Percentiles rank a stretch among this genome's conserved stretches.
Evolutionary conservation across 2,888 invertebrate genomes (phyloP).

Genomic region (Leptarthrus brevirostris): DNA sequence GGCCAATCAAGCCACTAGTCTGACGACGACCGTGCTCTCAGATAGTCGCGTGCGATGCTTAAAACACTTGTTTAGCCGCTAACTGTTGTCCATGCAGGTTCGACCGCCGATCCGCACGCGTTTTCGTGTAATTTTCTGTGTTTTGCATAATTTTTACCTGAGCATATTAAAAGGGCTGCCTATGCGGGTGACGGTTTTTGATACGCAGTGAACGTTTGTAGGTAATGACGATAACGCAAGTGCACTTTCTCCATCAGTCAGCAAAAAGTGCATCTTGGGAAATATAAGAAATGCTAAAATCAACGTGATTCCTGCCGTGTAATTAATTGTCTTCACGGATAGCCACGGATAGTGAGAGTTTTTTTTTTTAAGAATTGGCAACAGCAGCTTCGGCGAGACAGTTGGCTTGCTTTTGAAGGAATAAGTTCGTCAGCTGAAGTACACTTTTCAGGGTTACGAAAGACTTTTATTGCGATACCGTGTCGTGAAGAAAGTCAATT

Average conservation of each 20-base stretch:
- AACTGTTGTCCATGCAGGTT: constrained; percentile 29
- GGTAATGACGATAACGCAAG: not conserved
- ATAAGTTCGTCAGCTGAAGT: too few relatives aligned
- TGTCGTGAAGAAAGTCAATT: constrained; percentile 21
- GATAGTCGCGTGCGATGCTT: constrained; percentile 48
- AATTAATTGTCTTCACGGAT: constrained; percentile 28
- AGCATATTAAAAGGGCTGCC: not conserved
- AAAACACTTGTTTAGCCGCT: constrained; percentile 25
- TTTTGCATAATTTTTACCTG: constrained; percentile 21
- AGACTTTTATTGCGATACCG: not conserved
- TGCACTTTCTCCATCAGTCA: constrained; percentile 13
- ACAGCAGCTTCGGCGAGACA: too few relatives aligned
- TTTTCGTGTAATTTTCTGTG: constrained; percentile 20
- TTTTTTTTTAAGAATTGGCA: too few relatives aligned
- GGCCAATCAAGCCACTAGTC: constrained; percentile 50
- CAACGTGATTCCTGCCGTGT: constrained; percentile 6
- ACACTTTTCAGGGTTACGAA: not conserved
- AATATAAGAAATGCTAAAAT: constrained; percentile 4
- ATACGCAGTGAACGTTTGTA: not conserved
- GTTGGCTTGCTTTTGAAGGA: too few relatives aligned
- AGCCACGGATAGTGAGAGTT: constrained; percentile 13
- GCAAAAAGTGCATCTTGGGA: not conserved
- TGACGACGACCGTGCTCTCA: constrained; percentile 51
- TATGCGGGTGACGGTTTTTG: not conserved
- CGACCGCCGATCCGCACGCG: constrained; percentile 23